phyloP scores from a whole-genome alignment of 1,140 invertebrate genomes.

The Macrosteles quadrilineatus region DNA sequence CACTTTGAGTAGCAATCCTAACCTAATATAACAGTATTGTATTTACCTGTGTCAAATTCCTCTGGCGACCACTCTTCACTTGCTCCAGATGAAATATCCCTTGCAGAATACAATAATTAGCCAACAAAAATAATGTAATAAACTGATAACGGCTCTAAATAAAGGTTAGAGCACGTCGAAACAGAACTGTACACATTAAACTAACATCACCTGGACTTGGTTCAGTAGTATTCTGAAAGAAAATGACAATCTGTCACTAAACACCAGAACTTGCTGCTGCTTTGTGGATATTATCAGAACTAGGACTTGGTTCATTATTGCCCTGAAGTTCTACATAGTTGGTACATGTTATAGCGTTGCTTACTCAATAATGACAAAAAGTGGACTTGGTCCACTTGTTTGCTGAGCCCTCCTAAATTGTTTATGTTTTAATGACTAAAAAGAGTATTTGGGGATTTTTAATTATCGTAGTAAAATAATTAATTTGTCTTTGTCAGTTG shows the following conservation, averaged over 20 bases:
- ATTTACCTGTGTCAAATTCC: not conserved
- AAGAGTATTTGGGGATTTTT: too few relatives aligned
- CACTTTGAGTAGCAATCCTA: constrained; percentile 2
- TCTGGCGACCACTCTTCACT: constrained; percentile 23
- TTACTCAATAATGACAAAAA: constrained; percentile 21
- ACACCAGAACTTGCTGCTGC: constrained; percentile 29
- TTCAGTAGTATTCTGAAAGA: constrained; percentile 28
- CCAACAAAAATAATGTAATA: constrained; percentile 19
- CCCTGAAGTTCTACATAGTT: not conserved
- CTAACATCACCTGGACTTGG: constrained; percentile 23
- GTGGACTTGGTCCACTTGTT: constrained; percentile 22
- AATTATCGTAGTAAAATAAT: too few relatives aligned
- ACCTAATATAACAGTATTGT: constrained; percentile 4
- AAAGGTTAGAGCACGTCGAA: constrained; percentile 8
- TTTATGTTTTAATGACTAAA: too few relatives aligned
- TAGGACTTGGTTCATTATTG: constrained; percentile 22
- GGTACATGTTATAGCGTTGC: constrained; percentile 9
- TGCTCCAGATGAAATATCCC: not conserved
- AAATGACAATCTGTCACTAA: constrained; percentile 11
- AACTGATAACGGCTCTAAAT: not conserved
- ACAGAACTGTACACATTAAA: constrained; percentile 26
- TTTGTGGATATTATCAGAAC: constrained; percentile 21
- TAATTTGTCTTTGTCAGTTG: too few relatives aligned
- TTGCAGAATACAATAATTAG: constrained; percentile 6
- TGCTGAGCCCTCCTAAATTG: constrained; percentile 20